Percentiles rank a stretch among this genome's conserved stretches.
phyloP scores from a whole-genome alignment of 1,140 invertebrate genomes.

The Scaptomyza hsui region DNA sequence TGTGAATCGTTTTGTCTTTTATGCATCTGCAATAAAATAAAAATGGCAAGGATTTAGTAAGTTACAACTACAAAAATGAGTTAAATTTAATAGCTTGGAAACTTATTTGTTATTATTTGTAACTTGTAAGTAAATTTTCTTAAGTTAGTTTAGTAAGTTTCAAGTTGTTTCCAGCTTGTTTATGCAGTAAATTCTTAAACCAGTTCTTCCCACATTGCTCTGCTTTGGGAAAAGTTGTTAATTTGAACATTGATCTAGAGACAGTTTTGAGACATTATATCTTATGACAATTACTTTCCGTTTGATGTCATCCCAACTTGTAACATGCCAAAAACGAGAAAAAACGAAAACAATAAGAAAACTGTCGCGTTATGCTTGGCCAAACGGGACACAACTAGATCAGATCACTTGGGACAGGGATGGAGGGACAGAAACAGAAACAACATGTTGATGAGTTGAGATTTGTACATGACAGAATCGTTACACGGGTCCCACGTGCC shows the following conservation, averaged over 20 bases:
- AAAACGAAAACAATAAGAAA: constrained; percentile 9
- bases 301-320: constrained; percentile 39
- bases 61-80: too few species aligned
- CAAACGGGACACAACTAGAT: constrained; percentile 53
- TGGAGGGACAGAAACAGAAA: not conserved
- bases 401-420: not conserved
- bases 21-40: too few species aligned
- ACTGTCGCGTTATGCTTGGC: constrained; percentile 61
- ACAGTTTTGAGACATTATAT: constrained; percentile 2
- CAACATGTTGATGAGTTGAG: constrained; percentile 29
- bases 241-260: not conserved
- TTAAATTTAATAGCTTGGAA: too few species aligned
- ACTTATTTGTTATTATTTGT: too few species aligned
- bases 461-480: constrained; percentile 41
- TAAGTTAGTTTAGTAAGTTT: too few species aligned
- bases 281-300: constrained; percentile 36
- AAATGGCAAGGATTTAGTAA: too few species aligned
- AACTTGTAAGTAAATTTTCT: too few species aligned
- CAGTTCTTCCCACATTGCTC: not conserved
- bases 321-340: constrained; percentile 22
- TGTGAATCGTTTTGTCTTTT: too few species aligned
- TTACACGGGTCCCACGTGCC: constrained; percentile 12
- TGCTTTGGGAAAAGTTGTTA: not conserved
- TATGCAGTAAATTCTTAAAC: not conserved
- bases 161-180: not conserved